These are phyloP conservation scores for Pasiphila rectangulata DNA, from an alignment of 2,888 invertebrate species.

Conservation along the genomic window DNA sequence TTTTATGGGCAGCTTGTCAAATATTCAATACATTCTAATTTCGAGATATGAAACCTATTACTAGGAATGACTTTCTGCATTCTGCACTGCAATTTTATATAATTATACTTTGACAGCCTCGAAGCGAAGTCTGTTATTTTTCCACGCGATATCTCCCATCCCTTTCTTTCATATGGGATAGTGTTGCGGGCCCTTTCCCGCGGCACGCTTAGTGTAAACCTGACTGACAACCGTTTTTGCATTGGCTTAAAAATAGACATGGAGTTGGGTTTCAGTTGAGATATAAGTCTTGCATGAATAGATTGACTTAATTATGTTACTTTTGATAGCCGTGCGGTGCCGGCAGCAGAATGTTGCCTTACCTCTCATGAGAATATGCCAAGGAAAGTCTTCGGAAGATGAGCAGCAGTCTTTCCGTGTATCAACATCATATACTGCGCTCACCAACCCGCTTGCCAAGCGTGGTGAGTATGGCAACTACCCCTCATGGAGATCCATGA, in stretches of 20 bases:
- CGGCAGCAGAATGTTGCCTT: no score
- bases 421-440: no score
- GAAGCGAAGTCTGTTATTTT: conserved; percentile 22
- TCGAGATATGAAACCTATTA: conserved; percentile 25
- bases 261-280: neutral
- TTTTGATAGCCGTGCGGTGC: no score
- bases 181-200: conserved; percentile 2
- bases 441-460: no score
- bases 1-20: neutral
- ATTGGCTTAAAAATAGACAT: conserved; percentile 14
- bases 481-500: no score
- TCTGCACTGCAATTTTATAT: conserved; percentile 29
- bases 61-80: conserved; percentile 30
- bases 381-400: no score
- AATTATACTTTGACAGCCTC: conserved; percentile 34
- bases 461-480: no score
- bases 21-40: neutral
- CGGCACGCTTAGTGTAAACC: conserved; percentile 24
- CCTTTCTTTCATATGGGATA: neutral
- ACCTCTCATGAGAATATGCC: no score
- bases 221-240: conserved; percentile 18
- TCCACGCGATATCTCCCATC: conserved; percentile 13
- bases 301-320: neutral
- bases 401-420: no score
- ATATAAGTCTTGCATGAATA: neutral